phyloP scores from a whole-genome alignment of 2,888 invertebrate species.

The Lithophane ornitopus region DNA sequence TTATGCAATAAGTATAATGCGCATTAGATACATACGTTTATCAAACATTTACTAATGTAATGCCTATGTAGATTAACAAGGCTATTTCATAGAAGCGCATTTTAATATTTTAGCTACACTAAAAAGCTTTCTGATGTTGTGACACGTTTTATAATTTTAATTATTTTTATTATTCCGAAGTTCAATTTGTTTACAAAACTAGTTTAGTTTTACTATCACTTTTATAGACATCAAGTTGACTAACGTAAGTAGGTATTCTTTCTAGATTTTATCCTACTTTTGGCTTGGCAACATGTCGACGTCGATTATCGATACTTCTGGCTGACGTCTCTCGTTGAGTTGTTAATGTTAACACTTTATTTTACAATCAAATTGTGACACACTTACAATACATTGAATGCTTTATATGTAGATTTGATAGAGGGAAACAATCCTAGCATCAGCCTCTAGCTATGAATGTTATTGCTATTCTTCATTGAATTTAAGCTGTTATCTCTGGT shows the following conservation, averaged over 20 bases:
- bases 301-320: not conserved
- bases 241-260: slow-evolving; percentile 24
- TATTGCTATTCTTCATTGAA: slow-evolving; percentile 50
- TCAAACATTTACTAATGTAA: slow-evolving; percentile 23
- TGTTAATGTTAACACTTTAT: slow-evolving; percentile 37
- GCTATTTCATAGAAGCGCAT: slow-evolving; percentile 11
- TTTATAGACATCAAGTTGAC: slow-evolving; percentile 30
- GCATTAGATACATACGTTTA: not conserved
- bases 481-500: slow-evolving; percentile 53
- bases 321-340: slow-evolving; percentile 2
- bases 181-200: slow-evolving; percentile 46
- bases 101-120: slow-evolving; percentile 15
- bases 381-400: slow-evolving; percentile 26
- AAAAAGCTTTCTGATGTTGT: slow-evolving; percentile 51
- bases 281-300: slow-evolving; percentile 2
- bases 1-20: slow-evolving; percentile 20
- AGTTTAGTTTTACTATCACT: slow-evolving; percentile 52
- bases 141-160: slow-evolving; percentile 48
- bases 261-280: slow-evolving; percentile 23
- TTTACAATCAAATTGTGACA: slow-evolving; percentile 42
- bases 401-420: slow-evolving; percentile 44
- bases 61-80: slow-evolving; percentile 3
- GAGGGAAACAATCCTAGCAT: slow-evolving; percentile 38
- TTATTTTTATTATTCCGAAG: slow-evolving; percentile 37
- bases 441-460: slow-evolving; percentile 9